Conservation (phyloP, 2,888 invertebrate genomes). For the Eupithecia dodoneata region DNA sequence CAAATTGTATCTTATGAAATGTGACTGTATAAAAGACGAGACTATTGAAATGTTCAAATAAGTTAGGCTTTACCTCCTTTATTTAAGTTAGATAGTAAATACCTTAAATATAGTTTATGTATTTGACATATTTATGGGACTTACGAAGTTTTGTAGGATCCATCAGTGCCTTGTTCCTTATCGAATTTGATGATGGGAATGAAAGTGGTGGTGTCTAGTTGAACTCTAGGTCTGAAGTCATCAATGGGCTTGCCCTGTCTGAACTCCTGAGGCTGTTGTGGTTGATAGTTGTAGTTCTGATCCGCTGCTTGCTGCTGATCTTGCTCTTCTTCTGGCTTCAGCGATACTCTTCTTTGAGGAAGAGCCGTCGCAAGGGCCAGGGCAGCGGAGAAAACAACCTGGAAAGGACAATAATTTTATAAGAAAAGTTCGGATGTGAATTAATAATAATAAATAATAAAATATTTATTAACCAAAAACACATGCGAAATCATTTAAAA, state of each 20-base stretch:
- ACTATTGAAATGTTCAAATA: not conserved
- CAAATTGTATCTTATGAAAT: conserved; percentile 24
- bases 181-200: conserved; percentile 92
- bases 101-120: too few species aligned
- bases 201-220: conserved; percentile 87
- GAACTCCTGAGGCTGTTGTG: conserved; percentile 61
- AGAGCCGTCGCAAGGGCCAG: conserved; percentile 73
- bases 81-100: too few species aligned
- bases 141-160: conserved; percentile 92
- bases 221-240: conserved; percentile 77
- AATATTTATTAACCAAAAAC: too few species aligned
- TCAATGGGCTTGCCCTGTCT: conserved; percentile 67
- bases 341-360: conserved; percentile 73
- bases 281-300: conserved; percentile 70
- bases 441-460: too few species aligned
- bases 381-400: conserved; percentile 70
- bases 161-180: conserved; percentile 92
- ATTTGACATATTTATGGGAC: conserved; percentile 44
- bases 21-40: not conserved
- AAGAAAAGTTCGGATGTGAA: not conserved
- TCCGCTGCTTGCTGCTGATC: conserved; percentile 69
- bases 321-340: conserved; percentile 62
- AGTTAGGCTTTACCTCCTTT: not conserved
- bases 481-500: too few species aligned
- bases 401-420: conserved; percentile 51